phyloP scores from a whole-genome alignment of 2,888 invertebrate species.

The Psylliodes chrysocephalus region DNA sequence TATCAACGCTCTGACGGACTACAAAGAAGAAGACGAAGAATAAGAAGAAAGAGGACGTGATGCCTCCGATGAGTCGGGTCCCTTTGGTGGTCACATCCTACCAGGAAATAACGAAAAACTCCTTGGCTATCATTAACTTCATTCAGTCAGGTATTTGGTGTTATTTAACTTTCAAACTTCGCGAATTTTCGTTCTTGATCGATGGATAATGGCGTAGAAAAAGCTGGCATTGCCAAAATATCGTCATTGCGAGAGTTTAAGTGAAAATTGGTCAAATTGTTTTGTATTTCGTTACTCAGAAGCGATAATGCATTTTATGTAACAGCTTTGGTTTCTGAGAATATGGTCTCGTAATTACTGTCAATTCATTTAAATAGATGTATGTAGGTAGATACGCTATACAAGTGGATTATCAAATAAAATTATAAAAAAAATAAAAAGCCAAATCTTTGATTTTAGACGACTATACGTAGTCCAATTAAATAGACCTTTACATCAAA shows the following conservation, averaged over 20 bases:
- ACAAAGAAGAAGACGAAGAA: conserved; percentile 6
- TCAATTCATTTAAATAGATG: too few relatives aligned
- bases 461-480: too few relatives aligned
- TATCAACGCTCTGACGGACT: conserved; percentile 3
- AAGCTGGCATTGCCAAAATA: conserved; percentile 4
- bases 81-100: conserved; percentile 51
- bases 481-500: too few relatives aligned
- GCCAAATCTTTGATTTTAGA: too few relatives aligned
- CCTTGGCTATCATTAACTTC: conserved; percentile 21
- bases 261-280: conserved; percentile 17
- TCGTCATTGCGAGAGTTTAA: conserved; percentile 4
- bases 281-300: conserved; percentile 10
- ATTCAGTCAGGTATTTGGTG: conserved; percentile 26
- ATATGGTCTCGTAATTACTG: not conserved
- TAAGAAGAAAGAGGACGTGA: conserved; percentile 21
- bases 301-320: not conserved
- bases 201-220: not conserved
- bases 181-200: conserved; percentile 18
- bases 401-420: too few relatives aligned
- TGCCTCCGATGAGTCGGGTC: conserved; percentile 25
- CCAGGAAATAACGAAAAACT: conserved; percentile 42
- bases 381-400: too few relatives aligned
- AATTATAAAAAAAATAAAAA: too few relatives aligned
- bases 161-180: conserved; percentile 20
- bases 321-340: conserved; percentile 1